Evolutionary conservation across 2,113 vertebrate species (phyloP).

Genomic region (Saccopteryx bilineata): DNA sequence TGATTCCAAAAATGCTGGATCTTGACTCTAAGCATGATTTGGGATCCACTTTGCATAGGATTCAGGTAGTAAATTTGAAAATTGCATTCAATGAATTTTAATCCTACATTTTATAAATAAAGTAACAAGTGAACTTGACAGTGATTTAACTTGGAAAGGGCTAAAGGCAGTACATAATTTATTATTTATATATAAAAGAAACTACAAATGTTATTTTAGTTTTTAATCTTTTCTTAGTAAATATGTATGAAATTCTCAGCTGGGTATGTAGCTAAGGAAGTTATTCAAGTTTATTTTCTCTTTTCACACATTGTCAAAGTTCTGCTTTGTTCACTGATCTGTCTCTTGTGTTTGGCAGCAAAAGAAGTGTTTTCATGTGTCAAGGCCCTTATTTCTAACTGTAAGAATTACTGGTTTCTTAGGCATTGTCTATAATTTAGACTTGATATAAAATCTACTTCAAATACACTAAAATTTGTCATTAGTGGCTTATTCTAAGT

Average conservation of each 20-base stretch:
- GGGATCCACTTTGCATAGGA: neutral
- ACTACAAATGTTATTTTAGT: neutral
- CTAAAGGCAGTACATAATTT: neutral
- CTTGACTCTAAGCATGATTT: neutral
- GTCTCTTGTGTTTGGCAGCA: neutral
- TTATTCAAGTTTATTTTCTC: neutral
- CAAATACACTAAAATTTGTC: constrained; percentile 16
- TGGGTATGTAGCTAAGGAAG: neutral
- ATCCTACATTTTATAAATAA: neutral
- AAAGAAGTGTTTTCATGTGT: neutral
- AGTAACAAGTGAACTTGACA: neutral
- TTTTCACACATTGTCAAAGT: neutral
- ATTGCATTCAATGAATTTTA: neutral
- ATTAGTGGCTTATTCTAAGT: neutral
- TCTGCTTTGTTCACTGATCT: neutral
- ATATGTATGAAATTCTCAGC: neutral
- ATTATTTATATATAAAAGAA: neutral
- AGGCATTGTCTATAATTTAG: neutral
- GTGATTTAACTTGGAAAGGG: neutral
- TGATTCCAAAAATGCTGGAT: neutral
- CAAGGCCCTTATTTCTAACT: neutral
- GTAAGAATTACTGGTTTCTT: neutral
- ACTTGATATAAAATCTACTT: neutral
- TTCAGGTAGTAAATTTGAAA: neutral
- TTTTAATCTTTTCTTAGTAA: neutral